phyloP scores from a whole-genome alignment of 2,113 vertebrate genomes.

The Zosterops hypoxanthus region DNA sequence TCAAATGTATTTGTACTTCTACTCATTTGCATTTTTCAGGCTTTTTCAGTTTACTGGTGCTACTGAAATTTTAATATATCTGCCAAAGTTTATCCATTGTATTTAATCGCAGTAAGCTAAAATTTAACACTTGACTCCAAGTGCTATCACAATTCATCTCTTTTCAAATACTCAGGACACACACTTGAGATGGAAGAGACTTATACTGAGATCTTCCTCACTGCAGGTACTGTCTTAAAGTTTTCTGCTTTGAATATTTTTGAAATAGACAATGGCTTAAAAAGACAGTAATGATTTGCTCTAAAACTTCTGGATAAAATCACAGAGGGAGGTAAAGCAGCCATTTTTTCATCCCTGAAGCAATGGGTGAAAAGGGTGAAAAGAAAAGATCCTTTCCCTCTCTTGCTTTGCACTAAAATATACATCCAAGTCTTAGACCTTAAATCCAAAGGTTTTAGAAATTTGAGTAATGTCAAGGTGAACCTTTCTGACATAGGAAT shows the following conservation, averaged over 20 bases:
- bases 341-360: background rate
- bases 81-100: background rate
- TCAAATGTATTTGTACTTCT: background rate
- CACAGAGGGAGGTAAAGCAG: background rate
- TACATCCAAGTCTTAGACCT: background rate
- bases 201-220: background rate
- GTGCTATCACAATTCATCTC: background rate
- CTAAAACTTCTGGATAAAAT: background rate
- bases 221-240: background rate
- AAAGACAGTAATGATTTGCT: background rate
- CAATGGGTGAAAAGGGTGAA: background rate
- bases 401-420: background rate
- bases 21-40: background rate
- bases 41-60: background rate
- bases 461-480: background rate
- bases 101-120: background rate
- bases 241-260: background rate
- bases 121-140: background rate
- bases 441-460: background rate
- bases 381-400: background rate
- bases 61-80: background rate
- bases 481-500: background rate
- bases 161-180: background rate
- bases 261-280: background rate
- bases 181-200: background rate